Evolutionary conservation across 1,140 invertebrate species (phyloP).

Genomic region (Scaptomyza hsui): DNA sequence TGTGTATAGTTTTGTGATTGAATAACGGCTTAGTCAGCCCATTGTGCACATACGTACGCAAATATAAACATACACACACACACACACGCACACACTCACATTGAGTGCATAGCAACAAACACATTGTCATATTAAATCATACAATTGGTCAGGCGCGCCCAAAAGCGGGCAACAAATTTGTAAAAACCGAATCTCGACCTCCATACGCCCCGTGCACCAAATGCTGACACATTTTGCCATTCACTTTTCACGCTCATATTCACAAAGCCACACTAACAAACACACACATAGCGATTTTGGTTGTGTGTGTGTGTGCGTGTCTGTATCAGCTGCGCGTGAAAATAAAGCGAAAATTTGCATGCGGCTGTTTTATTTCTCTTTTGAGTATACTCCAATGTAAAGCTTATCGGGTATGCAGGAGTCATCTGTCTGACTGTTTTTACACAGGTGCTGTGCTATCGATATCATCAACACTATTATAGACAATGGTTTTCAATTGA

Average conservation of each 20-base stretch:
- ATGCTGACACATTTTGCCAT: slow-evolving; percentile 72
- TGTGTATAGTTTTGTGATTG: slow-evolving; percentile 67
- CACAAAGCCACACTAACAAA: slow-evolving; percentile 38
- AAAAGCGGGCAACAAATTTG: slow-evolving; percentile 54
- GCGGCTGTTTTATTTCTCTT: neutral
- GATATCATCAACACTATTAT: no score
- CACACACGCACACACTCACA: slow-evolving; percentile 7
- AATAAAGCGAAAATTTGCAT: slow-evolving; percentile 75
- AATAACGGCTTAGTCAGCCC: slow-evolving; percentile 69
- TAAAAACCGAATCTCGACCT: slow-evolving; percentile 32
- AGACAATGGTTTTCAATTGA: neutral
- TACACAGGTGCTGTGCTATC: no score
- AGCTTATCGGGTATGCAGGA: neutral
- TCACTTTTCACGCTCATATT: slow-evolving; percentile 70
- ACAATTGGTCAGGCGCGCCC: slow-evolving; percentile 66
- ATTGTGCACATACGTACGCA: slow-evolving; percentile 32
- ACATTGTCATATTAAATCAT: slow-evolving; percentile 74
- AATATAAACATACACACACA: slow-evolving; percentile 33
- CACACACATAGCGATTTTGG: slow-evolving; percentile 23
- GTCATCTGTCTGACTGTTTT: neutral
- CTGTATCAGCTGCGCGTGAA: slow-evolving; percentile 76
- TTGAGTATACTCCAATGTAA: slow-evolving; percentile 6
- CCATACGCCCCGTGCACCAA: slow-evolving; percentile 9
- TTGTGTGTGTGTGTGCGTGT: slow-evolving; percentile 52
- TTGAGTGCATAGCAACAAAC: slow-evolving; percentile 7